phyloP scores from a whole-genome alignment of 1,140 invertebrate species.

The Triops cancriformis region DNA sequence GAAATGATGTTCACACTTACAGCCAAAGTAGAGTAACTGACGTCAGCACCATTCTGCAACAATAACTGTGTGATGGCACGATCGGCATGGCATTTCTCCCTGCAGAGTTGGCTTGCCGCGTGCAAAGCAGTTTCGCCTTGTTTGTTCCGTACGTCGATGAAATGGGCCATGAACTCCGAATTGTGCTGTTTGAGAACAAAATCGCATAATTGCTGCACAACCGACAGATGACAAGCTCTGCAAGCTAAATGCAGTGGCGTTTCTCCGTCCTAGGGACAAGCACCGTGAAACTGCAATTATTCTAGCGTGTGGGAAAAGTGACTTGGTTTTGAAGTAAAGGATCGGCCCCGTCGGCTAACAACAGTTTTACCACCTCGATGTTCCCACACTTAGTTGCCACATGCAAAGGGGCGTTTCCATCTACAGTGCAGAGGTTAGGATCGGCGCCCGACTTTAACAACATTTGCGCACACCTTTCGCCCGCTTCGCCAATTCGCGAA shows the following conservation, averaged over 20 bases:
- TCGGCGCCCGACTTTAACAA: conserved; percentile 93
- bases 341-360: conserved; percentile 85
- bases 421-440: conserved; percentile 82
- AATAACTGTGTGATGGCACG: conserved; percentile 79
- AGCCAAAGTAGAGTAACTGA: conserved; percentile 66
- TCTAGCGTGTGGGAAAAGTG: conserved; percentile 29
- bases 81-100: conserved; percentile 49
- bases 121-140: conserved; percentile 90
- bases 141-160: conserved; percentile 73
- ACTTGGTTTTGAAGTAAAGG: conserved; percentile 84
- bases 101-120: conserved; percentile 48
- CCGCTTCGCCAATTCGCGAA: conserved; percentile 81
- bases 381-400: conserved; percentile 76
- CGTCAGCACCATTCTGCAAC: conserved; percentile 80
- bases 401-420: conserved; percentile 76
- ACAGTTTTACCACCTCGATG: conserved; percentile 67
- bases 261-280: conserved; percentile 70
- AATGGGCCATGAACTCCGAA: conserved; percentile 56
- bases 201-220: conserved; percentile 72
- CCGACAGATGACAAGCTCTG: conserved; percentile 70
- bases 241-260: conserved; percentile 88
- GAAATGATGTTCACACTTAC: conserved; percentile 37
- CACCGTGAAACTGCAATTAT: conserved; percentile 9
- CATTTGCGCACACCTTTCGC: conserved; percentile 94
- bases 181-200: conserved; percentile 70